phyloP scores from a whole-genome alignment of 1,140 invertebrate genomes.

The Diabrotica undecimpunctata region DNA sequence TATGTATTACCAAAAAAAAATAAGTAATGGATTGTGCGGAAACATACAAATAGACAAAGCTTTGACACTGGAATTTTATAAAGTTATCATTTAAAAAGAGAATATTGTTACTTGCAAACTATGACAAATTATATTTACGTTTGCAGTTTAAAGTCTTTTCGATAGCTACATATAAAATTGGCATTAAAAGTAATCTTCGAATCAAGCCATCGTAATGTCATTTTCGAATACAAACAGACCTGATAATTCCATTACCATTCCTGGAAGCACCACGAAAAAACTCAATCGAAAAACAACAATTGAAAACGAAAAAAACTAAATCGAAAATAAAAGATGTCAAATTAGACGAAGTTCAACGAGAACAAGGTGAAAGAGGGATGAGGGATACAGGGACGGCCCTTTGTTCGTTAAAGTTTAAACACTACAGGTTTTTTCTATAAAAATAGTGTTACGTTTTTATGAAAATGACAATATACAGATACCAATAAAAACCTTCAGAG shows the following conservation, averaged over 20 bases:
- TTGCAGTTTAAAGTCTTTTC: background rate
- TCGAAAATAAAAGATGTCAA: constrained; percentile 33
- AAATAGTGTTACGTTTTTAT: too few species aligned
- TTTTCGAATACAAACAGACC: background rate
- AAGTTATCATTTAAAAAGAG: too few species aligned
- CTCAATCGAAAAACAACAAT: constrained; percentile 9
- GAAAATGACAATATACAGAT: too few species aligned
- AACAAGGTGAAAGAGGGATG: constrained; percentile 3
- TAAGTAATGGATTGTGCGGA: too few species aligned
- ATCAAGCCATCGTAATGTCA: background rate
- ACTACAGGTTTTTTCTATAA: too few species aligned
- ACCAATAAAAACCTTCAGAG: too few species aligned
- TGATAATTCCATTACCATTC: constrained; percentile 2
- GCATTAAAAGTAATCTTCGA: constrained; percentile 2
- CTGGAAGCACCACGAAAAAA: background rate
- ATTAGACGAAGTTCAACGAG: constrained; percentile 29
- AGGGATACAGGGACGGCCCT: constrained; percentile 5
- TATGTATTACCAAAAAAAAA: too few species aligned
- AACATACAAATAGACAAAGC: too few species aligned
- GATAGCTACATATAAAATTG: background rate
- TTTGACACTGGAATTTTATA: too few species aligned
- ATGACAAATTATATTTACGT: too few species aligned
- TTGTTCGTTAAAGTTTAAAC: background rate
- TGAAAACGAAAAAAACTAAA: constrained; percentile 22
- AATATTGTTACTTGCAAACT: too few species aligned